Evolutionary conservation across 2,113 vertebrate species (phyloP).

Genomic region (Trinectes maculatus): DNA sequence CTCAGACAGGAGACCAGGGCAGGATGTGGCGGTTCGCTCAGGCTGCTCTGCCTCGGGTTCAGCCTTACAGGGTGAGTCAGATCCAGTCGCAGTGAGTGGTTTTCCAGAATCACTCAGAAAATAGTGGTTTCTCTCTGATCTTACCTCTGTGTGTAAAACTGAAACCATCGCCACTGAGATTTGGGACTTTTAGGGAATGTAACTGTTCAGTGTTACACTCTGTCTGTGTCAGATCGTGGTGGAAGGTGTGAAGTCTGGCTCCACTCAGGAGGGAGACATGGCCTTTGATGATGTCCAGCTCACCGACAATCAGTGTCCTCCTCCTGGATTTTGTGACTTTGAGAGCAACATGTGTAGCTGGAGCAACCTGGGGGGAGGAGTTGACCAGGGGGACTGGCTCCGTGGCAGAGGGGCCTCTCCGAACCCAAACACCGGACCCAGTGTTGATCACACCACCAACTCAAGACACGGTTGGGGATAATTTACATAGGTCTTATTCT

Average conservation of each 20-base stretch:
- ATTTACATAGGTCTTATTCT: neutral
- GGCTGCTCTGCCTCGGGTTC: constrained; percentile 43
- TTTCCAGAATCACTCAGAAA: neutral
- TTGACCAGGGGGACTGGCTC: constrained; percentile 79
- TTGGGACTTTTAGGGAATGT: no score
- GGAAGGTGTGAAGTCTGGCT: constrained; percentile 72
- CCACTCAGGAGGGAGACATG: constrained; percentile 67
- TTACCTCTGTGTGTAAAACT: no score
- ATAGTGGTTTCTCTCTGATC: no score
- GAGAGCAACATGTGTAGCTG: constrained; percentile 76
- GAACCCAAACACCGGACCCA: constrained; percentile 69
- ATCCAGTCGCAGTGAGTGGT: neutral
- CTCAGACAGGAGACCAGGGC: constrained; percentile 72
- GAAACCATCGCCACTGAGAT: no score
- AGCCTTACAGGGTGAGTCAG: constrained; percentile 74
- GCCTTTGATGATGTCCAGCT: constrained; percentile 80
- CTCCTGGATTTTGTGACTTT: constrained; percentile 77
- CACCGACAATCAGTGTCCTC: constrained; percentile 61
- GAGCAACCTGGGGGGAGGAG: constrained; percentile 69
- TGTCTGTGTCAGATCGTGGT: constrained; percentile 73
- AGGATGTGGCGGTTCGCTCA: constrained; percentile 74
- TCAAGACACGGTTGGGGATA: constrained; percentile 63
- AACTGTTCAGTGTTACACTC: neutral
- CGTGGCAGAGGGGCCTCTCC: constrained; percentile 60
- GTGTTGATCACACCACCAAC: constrained; percentile 79